These are phyloP conservation scores for Ianthella basta DNA, from an alignment of 37 sponge, comb jelly and placozoan species.

Conservation along the genomic window DNA sequence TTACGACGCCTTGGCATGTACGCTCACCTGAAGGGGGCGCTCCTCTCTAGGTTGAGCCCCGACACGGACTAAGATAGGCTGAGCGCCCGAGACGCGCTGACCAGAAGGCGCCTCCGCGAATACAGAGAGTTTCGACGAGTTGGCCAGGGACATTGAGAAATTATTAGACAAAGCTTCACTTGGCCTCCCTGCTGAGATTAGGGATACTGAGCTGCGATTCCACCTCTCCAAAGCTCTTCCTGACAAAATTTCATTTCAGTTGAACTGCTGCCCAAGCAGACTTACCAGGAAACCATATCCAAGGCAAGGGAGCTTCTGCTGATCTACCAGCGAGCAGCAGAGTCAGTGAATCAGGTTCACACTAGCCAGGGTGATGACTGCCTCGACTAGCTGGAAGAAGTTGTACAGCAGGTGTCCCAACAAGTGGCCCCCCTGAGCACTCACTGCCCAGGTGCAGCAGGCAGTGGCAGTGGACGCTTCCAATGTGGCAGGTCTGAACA, in stretches of 20 bases:
- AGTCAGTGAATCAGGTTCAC: not conserved
- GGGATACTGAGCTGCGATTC: not conserved
- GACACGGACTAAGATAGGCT: constrained; percentile 10
- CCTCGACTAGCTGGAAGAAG: not conserved
- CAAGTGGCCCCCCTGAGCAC: not conserved
- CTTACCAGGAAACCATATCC: not conserved
- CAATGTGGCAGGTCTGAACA: not conserved
- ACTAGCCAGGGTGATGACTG: not conserved
- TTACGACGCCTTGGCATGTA: constrained; percentile 1
- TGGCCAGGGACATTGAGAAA: constrained; percentile 16
- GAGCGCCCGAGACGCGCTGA: not conserved
- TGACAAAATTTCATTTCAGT: not conserved
- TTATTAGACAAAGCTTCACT: constrained; percentile 1
- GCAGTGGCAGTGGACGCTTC: not conserved
- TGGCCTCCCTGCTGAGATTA: not conserved
- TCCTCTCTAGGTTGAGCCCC: not conserved
- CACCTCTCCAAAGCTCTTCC: not conserved
- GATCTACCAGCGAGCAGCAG: not conserved
- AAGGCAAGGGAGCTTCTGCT: constrained; percentile 16
- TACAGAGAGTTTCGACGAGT: not conserved
- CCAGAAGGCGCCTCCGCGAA: not conserved
- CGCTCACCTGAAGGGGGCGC: not conserved
- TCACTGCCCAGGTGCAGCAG: not conserved
- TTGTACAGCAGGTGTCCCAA: not conserved
- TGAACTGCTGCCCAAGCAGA: not conserved